A percentile compares a stretch with the other conserved stretches of the same genome.
Evolutionary conservation across 2,888 invertebrate species (phyloP).

Genomic region (Zygaena filipendulae): DNA sequence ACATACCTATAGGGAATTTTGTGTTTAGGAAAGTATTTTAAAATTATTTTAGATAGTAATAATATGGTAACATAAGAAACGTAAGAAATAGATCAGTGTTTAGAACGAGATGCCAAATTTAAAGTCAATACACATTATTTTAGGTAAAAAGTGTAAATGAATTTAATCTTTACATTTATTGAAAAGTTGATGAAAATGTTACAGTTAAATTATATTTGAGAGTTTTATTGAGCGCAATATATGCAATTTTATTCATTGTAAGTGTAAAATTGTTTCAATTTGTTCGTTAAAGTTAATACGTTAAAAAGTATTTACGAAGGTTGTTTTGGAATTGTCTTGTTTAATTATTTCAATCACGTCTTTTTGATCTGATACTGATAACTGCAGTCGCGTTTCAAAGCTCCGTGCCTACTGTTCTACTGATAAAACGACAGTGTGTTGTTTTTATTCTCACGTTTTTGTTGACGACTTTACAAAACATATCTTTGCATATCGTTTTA

Average conservation of each 20-base stretch:
- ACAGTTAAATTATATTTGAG: conserved; percentile 69
- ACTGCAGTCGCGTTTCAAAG: too few species aligned
- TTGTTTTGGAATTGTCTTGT: conserved; percentile 36
- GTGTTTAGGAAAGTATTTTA: conserved; percentile 69
- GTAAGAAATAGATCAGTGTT: conserved; percentile 59
- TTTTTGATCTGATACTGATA: too few species aligned
- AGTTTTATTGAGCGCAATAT: conserved; percentile 67
- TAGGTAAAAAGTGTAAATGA: conserved; percentile 65
- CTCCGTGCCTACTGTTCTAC: too few species aligned
- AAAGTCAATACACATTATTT: conserved; percentile 75
- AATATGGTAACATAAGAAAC: conserved; percentile 54
- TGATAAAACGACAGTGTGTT: too few species aligned
- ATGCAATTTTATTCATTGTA: conserved; percentile 66
- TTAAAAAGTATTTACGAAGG: conserved; percentile 44
- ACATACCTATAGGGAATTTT: conserved; percentile 56
- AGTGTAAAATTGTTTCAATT: conserved; percentile 66
- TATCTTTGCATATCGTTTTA: conserved; percentile 54
- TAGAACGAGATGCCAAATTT: conserved; percentile 73
- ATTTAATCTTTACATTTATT: conserved; percentile 65
- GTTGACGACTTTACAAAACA: conserved; percentile 34
- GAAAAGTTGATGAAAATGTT: conserved; percentile 65
- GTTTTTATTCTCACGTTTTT: too few species aligned
- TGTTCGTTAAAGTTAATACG: conserved; percentile 68
- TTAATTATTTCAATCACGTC: conserved; percentile 21
- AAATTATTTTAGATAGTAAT: conserved; percentile 63